Evolutionary conservation across 2,113 vertebrate species (phyloP).

Genomic region (Colius striatus): DNA sequence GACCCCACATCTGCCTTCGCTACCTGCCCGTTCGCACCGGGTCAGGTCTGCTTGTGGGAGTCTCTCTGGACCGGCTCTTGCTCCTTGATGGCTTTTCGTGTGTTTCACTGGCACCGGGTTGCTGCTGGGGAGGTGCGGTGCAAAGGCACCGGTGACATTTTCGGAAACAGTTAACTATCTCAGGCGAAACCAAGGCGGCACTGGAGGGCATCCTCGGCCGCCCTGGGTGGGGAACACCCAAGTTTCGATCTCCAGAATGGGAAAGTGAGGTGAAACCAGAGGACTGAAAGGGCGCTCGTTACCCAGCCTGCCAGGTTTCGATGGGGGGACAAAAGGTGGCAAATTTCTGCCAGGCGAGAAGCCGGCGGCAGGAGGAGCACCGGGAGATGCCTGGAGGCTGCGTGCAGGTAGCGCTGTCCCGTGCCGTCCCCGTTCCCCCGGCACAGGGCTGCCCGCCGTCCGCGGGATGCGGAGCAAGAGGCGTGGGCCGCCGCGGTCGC

Average conservation of each 20-base stretch:
- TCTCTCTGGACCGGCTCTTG: accelerated
- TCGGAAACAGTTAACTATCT: neutral
- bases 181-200: neutral
- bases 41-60: accelerated
- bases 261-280: neutral
- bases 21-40: neutral
- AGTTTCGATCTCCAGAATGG: neutral
- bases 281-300: neutral
- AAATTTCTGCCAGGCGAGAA: neutral
- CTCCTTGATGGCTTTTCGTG: neutral
- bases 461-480: neutral
- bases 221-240: neutral
- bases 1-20: neutral
- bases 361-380: neutral
- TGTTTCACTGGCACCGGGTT: accelerated
- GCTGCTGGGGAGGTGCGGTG: too few species aligned
- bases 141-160: neutral
- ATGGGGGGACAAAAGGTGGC: neutral
- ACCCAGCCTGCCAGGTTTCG: neutral
- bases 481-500: neutral
- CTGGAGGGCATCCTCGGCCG: neutral
- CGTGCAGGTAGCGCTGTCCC: neutral
- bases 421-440: too few species aligned
- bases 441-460: neutral
- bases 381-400: neutral